Evolutionary conservation across 2,888 invertebrate genomes (phyloP), one percentile per base, ranked within the genome.

Genomic region (Synanthedon formicaeformis): DNA sequence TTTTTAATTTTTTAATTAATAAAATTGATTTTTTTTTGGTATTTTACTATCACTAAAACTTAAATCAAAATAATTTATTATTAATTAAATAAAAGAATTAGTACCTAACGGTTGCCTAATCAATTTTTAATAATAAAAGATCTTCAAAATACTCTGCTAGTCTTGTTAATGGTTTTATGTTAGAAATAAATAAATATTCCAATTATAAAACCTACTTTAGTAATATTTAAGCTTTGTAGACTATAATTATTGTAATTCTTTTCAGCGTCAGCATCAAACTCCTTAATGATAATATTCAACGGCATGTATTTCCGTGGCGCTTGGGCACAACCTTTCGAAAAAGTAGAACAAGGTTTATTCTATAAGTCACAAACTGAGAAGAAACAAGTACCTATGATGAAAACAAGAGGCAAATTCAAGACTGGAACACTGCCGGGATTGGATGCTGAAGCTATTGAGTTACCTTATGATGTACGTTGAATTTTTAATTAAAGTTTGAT

Each of bases 241-340:
- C 52, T 51, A 53, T 41, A 48, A n/a, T 23, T 27, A 27, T 41
- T 53, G 41, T 52, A 23, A 23, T 45, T 45, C 18, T 51, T 60
- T 78, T 11, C 64, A 83, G 80, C 77, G 13, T 69, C 81, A 48
- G 71, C 73, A 50, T 71, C 88, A 0, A 88, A 90, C 48, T 91
- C 92, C 0, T 81, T 90, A 61, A 88, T 94, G 81, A 75, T 95
- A 40, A 82, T 95, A 51, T 92, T 93, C 61, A 94, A 94, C 63
- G 93, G 93, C 0, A 83, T 95, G 64, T 94, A 93, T 72, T 94
- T 93, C 85, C 92, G 92, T 58, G 94, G 93, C n/a, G 89, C 89
- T 11, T 95, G 95, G 95, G 88, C 90, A 56, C 86, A 89, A 27
- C 84, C 91, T 0, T 95, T 95, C 69, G 89, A 91, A 56, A 67